Conservation (phyloP, 2,113 vertebrate genomes). For the Regulus satrapa region DNA sequence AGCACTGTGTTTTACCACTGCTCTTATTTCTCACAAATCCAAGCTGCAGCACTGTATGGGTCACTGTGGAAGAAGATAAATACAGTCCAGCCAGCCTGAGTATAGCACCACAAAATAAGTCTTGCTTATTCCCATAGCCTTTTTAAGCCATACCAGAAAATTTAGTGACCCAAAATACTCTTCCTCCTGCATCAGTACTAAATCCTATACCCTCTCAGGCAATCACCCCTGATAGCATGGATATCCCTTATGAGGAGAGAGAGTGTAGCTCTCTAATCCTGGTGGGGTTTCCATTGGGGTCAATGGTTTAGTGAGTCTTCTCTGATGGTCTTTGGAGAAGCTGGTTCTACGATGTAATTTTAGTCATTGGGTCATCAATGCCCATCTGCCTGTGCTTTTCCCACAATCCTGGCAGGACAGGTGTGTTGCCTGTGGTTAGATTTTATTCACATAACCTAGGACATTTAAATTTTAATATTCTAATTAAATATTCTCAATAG, state of each 20-base stretch:
- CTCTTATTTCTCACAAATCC: background rate
- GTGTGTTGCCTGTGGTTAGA: background rate
- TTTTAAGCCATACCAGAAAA: background rate
- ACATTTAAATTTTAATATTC: background rate
- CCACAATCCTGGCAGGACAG: background rate
- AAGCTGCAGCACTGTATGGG: background rate
- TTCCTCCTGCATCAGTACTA: background rate
- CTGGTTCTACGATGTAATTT: accelerated
- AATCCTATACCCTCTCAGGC: background rate
- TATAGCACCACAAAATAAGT: background rate
- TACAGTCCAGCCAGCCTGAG: background rate
- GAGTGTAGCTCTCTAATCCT: background rate
- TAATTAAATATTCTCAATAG: background rate
- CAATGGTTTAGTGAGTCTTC: background rate
- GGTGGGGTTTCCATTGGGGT: background rate
- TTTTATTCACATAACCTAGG: background rate
- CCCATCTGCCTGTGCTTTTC: background rate
- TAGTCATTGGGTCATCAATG: background rate
- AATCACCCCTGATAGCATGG: background rate
- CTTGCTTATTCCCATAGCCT: background rate
- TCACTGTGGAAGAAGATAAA: background rate
- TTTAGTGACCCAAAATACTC: background rate
- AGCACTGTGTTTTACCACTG: background rate
- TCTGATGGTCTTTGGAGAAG: background rate
- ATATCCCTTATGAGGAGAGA: background rate